Conservation (phyloP, 2,888 invertebrate species). For the Laothoe populi region DNA sequence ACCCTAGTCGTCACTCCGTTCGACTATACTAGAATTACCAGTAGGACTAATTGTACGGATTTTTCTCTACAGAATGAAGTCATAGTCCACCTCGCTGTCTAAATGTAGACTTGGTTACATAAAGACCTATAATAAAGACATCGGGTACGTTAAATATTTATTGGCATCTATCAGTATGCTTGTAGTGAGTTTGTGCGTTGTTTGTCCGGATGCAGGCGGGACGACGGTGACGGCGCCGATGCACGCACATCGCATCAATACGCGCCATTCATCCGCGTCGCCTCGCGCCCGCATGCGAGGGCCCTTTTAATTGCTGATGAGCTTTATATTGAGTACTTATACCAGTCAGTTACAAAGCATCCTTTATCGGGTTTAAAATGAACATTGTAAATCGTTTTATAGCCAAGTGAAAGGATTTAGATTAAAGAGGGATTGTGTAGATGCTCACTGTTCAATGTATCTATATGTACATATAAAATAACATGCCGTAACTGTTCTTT, state of each 20-base stretch:
- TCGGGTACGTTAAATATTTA: slow-evolving; percentile 17
- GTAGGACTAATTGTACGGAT: neutral
- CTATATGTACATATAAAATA: neutral
- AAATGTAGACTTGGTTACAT: neutral
- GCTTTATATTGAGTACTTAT: slow-evolving; percentile 51
- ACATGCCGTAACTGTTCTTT: no score
- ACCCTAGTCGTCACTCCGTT: neutral
- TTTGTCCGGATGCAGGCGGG: slow-evolving; percentile 50
- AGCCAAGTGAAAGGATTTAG: neutral
- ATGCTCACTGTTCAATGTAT: no score
- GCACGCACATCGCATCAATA: slow-evolving; percentile 56
- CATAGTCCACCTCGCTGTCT: neutral
- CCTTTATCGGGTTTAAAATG: slow-evolving; percentile 19
- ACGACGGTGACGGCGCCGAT: slow-evolving; percentile 39
- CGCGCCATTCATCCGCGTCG: slow-evolving; percentile 56
- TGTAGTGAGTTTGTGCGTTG: slow-evolving; percentile 24
- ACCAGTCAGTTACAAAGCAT: slow-evolving; percentile 40
- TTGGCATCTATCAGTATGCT: slow-evolving; percentile 23
- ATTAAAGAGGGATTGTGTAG: neutral
- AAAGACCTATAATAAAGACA: neutral
- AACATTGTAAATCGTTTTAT: slow-evolving; percentile 19
- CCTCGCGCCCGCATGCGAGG: slow-evolving; percentile 56
- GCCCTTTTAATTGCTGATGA: slow-evolving; percentile 60
- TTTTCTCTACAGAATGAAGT: no score
- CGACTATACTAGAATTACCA: neutral